Evolutionary conservation across 2,113 vertebrate genomes (phyloP).

Genomic region (Catharus bicknelli): DNA sequence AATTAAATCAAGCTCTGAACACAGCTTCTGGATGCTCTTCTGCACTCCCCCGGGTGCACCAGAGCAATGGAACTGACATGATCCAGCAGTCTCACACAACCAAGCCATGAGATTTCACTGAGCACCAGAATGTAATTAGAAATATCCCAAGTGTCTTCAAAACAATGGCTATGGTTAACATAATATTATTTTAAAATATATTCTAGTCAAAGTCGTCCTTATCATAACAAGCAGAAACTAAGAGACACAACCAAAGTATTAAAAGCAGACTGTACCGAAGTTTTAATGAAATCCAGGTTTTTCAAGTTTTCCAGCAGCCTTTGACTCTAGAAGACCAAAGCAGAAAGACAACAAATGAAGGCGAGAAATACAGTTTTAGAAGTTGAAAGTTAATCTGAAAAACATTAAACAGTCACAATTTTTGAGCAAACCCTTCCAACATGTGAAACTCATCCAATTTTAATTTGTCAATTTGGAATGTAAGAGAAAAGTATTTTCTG

Average conservation of each 20-base stretch:
- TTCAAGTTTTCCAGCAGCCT: conserved; percentile 88
- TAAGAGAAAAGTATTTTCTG: neutral
- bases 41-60: neutral
- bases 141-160: neutral
- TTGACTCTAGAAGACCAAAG: conserved; percentile 81
- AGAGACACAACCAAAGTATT: neutral
- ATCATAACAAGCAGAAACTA: neutral
- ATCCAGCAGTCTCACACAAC: neutral
- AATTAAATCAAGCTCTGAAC: neutral
- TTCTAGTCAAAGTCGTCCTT: neutral
- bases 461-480: neutral
- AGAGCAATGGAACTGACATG: neutral
- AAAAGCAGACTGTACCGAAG: conserved; percentile 79
- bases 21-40: neutral
- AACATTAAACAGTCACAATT: neutral
- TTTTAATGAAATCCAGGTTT: conserved; percentile 85
- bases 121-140: neutral
- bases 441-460: neutral
- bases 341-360: neutral
- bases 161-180: neutral
- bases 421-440: neutral
- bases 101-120: neutral
- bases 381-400: neutral
- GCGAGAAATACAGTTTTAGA: conserved; percentile 1
- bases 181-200: neutral